Conservation (phyloP, 2,888 invertebrate genomes). For the Dorcus hopei region DNA sequence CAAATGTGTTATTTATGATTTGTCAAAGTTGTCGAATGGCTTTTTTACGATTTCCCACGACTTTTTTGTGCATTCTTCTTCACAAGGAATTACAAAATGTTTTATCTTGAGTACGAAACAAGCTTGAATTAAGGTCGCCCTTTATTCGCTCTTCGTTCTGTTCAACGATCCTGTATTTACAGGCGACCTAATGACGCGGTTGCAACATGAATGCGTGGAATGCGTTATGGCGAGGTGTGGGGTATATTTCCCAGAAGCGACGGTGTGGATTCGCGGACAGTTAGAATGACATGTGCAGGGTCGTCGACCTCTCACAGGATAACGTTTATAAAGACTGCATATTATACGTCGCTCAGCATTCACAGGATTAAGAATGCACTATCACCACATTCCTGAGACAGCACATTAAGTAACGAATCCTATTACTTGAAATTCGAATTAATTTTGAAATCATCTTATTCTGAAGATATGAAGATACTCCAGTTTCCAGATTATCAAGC, state of each 20-base stretch:
- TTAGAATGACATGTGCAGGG: conserved; percentile 49
- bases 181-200: conserved; percentile 30
- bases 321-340: conserved; percentile 12
- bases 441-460: no score
- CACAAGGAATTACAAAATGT: no score
- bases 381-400: no score
- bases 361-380: conserved; percentile 7
- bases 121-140: background rate
- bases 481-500: no score
- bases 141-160: background rate
- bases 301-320: conserved; percentile 50
- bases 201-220: conserved; percentile 40
- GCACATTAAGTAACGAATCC: no score
- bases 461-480: no score
- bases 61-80: no score
- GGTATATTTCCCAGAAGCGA: conserved; percentile 54
- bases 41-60: no score
- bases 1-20: no score
- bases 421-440: no score
- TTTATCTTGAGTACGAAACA: no score
- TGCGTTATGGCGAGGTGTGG: conserved; percentile 43
- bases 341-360: conserved; percentile 4
- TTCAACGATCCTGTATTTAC: conserved; percentile 13
- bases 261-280: conserved; percentile 48
- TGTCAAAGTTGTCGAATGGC: no score